A percentile compares a stretch with the other conserved stretches of the same genome.
phyloP scores from a whole-genome alignment of 1,140 invertebrate species.

The Xylocopa sonorina region DNA sequence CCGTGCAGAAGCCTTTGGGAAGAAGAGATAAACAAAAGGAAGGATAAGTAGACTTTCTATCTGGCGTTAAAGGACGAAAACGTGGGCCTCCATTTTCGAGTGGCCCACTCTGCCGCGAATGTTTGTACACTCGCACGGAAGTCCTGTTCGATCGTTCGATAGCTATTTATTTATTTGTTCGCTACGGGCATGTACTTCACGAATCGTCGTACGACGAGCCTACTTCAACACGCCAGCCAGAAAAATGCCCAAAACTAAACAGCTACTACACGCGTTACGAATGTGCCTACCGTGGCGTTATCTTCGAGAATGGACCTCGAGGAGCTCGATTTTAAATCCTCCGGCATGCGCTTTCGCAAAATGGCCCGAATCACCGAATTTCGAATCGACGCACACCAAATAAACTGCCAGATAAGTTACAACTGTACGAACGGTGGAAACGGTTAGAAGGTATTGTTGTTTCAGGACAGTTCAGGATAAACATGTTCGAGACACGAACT shows the following conservation, averaged over 20 bases:
- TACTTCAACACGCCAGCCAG: neutral
- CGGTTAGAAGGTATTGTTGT: constrained; percentile 37
- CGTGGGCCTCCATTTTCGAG: constrained; percentile 18
- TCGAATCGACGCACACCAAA: constrained; percentile 26
- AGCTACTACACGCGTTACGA: neutral
- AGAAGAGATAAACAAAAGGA: constrained; percentile 53
- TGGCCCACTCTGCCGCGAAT: constrained; percentile 47
- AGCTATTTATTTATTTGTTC: constrained; percentile 13
- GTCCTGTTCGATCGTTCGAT: constrained; percentile 50
- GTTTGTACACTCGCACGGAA: constrained; percentile 51
- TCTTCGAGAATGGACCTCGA: neutral
- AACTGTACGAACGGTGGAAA: neutral
- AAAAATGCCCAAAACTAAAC: neutral
- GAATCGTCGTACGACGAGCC: neutral
- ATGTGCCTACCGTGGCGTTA: neutral
- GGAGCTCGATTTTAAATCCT: neutral
- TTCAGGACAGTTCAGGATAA: constrained; percentile 44
- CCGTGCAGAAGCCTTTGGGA: constrained; percentile 27
- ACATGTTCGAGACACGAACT: constrained; percentile 22
- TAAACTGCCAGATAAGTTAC: constrained; percentile 44
- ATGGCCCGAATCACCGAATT: constrained; percentile 9
- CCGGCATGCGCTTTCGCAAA: constrained; percentile 12
- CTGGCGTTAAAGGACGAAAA: constrained; percentile 34
- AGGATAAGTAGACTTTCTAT: constrained; percentile 42
- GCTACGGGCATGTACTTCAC: neutral